A percentile compares a stretch with the other conserved stretches of the same genome.
Conservation (phyloP, 2,797 vertebrate genomes). For the Chrysocyon brachyurus region DNA sequence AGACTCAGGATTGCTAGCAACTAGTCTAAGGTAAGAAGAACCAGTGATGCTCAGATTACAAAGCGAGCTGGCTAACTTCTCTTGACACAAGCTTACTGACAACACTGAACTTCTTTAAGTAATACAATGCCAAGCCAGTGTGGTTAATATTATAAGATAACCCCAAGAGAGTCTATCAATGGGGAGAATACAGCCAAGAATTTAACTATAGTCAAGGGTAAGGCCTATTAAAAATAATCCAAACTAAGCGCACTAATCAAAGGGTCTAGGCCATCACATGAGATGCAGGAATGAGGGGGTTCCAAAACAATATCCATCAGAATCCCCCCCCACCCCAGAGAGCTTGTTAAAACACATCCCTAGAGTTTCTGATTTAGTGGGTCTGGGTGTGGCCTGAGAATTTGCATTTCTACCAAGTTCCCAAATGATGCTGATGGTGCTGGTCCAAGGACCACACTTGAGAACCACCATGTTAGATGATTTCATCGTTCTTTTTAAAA, state of each 20-base stretch:
- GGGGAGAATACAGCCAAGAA: neutral
- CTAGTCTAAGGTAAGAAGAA: constrained; percentile 40
- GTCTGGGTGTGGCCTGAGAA: neutral
- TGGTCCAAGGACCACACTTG: neutral
- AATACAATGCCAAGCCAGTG: neutral
- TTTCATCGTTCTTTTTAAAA: constrained; percentile 8
- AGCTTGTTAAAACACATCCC: neutral
- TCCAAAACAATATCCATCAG: neutral
- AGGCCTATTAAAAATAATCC: neutral
- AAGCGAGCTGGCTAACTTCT: neutral
- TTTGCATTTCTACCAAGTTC: neutral
- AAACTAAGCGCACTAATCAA: neutral
- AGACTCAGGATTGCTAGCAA: neutral
- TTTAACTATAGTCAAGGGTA: neutral
- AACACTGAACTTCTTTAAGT: neutral
- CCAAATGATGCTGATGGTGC: neutral
- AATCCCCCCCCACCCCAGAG: neutral
- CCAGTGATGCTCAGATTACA: neutral
- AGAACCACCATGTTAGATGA: neutral
- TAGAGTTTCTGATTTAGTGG: constrained; percentile 1
- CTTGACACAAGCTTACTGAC: neutral
- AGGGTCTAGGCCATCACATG: neutral
- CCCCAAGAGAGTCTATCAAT: neutral
- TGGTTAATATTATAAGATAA: neutral
- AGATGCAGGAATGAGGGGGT: neutral